These are phyloP conservation scores for Maconellicoccus hirsutus DNA, from an alignment of 1,140 invertebrate species.

Conservation along the genomic window DNA sequence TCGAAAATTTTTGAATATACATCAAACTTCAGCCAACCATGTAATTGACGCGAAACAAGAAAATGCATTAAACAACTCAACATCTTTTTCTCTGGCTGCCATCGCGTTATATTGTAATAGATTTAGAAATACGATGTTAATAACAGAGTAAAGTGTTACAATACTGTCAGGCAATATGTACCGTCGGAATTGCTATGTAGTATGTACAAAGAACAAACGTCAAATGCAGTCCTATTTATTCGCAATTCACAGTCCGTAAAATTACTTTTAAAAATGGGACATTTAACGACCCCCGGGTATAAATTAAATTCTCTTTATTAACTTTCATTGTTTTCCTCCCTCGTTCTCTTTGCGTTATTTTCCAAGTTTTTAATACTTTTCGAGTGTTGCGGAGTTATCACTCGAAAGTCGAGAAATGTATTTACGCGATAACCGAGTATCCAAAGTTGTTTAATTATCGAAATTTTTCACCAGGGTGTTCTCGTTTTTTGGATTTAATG, in stretches of 20 bases:
- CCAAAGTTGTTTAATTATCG: too few species aligned
- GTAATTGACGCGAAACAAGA: too few species aligned
- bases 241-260: neutral
- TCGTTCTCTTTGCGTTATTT: neutral
- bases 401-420: neutral
- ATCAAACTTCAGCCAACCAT: too few species aligned
- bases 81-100: too few species aligned
- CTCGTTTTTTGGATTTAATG: too few species aligned
- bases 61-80: too few species aligned
- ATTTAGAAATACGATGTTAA: neutral
- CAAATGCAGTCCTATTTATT: conserved; percentile 9
- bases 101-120: neutral
- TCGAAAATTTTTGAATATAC: too few species aligned
- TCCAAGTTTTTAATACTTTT: neutral
- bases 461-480: too few species aligned
- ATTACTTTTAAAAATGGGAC: conserved; percentile 1
- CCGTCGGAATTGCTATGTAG: neutral
- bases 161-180: neutral
- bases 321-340: conserved; percentile 1
- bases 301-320: conserved; percentile 1
- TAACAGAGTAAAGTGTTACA: neutral
- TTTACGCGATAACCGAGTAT: neutral
- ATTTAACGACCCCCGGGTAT: neutral
- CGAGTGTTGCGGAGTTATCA: neutral
- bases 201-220: neutral